Evolutionary conservation across 2,888 invertebrate genomes (phyloP).

Genomic region (Eupeodes latifasciatus): DNA sequence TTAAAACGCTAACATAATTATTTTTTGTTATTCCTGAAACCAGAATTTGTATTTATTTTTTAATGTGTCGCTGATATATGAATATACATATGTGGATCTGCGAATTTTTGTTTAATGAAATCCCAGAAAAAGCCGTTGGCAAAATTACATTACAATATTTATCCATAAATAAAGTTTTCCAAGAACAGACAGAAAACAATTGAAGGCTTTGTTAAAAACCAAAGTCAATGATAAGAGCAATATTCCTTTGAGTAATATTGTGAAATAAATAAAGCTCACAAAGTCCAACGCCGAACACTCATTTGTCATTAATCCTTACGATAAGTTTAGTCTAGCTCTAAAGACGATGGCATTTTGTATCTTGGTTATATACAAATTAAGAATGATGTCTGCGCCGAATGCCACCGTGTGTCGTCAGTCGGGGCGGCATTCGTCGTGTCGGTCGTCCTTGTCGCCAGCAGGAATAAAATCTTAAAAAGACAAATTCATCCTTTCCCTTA

Average conservation of each 20-base stretch:
- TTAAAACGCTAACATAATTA: not conserved
- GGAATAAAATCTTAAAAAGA: constrained; percentile 19
- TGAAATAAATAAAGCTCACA: constrained; percentile 4
- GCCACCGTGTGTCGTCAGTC: not conserved
- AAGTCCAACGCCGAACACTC: constrained; percentile 22
- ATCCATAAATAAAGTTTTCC: not conserved
- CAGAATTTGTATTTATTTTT: not conserved
- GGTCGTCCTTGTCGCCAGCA: not conserved
- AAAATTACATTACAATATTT: not conserved
- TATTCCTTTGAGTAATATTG: not conserved
- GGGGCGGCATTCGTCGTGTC: too few relatives aligned
- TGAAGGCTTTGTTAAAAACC: not conserved
- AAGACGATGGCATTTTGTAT: not conserved
- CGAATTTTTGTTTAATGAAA: not conserved
- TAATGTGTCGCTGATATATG: not conserved
- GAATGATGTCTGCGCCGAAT: constrained; percentile 24
- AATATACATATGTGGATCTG: not conserved
- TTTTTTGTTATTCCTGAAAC: not conserved
- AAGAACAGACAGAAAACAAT: not conserved
- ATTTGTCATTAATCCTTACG: constrained; percentile 19
- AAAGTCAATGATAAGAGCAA: not conserved
- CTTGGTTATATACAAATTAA: constrained; percentile 21
- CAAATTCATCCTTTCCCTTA: constrained; percentile 28
- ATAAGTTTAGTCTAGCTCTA: constrained; percentile 5
- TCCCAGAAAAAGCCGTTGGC: not conserved